Conservation (phyloP, 2,888 invertebrate species). For the Polylopha cassiicola region DNA sequence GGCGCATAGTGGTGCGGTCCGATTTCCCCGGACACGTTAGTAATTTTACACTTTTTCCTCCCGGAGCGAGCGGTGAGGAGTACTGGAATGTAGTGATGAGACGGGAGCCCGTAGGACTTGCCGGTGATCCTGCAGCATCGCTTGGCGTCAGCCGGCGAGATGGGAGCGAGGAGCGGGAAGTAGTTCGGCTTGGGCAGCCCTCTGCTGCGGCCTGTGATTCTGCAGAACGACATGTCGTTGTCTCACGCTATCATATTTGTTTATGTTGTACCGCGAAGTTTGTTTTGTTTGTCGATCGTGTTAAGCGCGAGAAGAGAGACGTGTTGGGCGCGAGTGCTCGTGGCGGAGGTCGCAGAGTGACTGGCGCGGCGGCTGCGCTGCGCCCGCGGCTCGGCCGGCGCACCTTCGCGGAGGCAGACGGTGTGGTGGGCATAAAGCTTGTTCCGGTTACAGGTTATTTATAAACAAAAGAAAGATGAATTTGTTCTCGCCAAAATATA, state of each 20-base stretch:
- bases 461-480: constrained; percentile 69
- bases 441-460: constrained; percentile 74
- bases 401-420: constrained; percentile 68
- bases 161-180: constrained; percentile 87
- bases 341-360: constrained; percentile 52
- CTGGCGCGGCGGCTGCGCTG: constrained; percentile 45
- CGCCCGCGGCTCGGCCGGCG: constrained; percentile 42
- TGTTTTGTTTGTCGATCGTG: constrained; percentile 36
- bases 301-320: constrained; percentile 39
- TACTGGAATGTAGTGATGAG: constrained; percentile 88
- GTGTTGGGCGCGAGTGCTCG: constrained; percentile 49
- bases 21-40: constrained; percentile 79
- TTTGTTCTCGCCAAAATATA: constrained; percentile 60
- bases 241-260: constrained; percentile 65
- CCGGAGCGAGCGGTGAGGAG: constrained; percentile 73
- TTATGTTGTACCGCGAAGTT: constrained; percentile 38
- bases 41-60: constrained; percentile 79
- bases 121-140: constrained; percentile 88
- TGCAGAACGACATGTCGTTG: constrained; percentile 82
- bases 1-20: constrained; percentile 79
- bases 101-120: constrained; percentile 84
- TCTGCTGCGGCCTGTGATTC: constrained; percentile 87
- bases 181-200: constrained; percentile 89
- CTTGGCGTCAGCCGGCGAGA: constrained; percentile 89
- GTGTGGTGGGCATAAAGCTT: constrained; percentile 69